phyloP scores from a whole-genome alignment of 1,140 invertebrate genomes.

The Drosophila nigromelanica region DNA sequence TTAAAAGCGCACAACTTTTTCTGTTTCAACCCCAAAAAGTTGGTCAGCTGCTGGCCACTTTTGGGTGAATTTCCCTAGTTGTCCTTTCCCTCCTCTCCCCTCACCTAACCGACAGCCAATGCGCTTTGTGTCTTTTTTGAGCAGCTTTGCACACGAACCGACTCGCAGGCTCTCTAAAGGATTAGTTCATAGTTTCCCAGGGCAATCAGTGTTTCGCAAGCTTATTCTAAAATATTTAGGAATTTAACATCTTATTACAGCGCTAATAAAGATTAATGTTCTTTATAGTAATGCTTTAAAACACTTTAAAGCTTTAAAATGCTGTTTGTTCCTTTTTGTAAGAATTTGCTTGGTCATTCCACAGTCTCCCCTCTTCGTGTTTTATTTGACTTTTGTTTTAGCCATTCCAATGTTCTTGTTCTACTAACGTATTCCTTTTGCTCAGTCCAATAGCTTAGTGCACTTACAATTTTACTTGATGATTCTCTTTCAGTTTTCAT shows the following conservation, averaged over 20 bases:
- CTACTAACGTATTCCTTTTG: too few relatives aligned
- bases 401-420: too few relatives aligned
- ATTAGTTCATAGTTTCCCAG: constrained; percentile 25
- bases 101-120: too few relatives aligned
- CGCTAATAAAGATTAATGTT: not conserved
- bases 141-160: constrained; percentile 31
- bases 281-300: not conserved
- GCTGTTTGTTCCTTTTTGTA: too few relatives aligned
- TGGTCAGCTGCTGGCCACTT: constrained; percentile 18
- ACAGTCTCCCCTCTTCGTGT: too few relatives aligned
- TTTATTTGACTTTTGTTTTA: too few relatives aligned
- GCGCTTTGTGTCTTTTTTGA: constrained; percentile 5
- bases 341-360: too few relatives aligned
- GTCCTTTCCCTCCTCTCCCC: not conserved
- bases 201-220: constrained; percentile 26
- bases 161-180: constrained; percentile 1
- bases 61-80: constrained; percentile 1
- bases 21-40: constrained; percentile 53
- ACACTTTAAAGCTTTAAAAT: too few relatives aligned
- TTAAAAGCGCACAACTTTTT: constrained; percentile 45
- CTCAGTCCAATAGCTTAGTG: too few relatives aligned
- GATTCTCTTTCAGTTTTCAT: too few relatives aligned
- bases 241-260: not conserved
- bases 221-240: constrained; percentile 6
- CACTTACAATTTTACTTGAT: too few relatives aligned